phyloP scores from a whole-genome alignment of 2,888 invertebrate species.

The Eretmocerus hayati region DNA sequence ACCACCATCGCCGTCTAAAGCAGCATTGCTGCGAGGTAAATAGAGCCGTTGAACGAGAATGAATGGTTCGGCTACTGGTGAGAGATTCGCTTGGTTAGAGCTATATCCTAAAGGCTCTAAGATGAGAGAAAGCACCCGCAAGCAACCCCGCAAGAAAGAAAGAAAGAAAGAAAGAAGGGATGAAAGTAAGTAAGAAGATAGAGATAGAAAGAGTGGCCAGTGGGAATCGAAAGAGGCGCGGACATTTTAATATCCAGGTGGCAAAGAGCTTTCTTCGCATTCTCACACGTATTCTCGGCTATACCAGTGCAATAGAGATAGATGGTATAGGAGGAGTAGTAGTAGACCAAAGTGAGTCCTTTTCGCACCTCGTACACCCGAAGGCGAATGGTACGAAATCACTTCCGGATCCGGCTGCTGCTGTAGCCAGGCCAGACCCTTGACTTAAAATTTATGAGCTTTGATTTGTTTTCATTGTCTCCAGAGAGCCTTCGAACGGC shows the following conservation, averaged over 20 bases:
- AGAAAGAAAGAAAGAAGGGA: too few relatives aligned
- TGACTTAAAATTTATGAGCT: constrained; percentile 13
- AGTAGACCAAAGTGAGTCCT: not conserved
- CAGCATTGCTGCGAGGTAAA: constrained; percentile 27
- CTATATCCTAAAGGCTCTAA: too few relatives aligned
- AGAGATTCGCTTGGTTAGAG: constrained; percentile 26
- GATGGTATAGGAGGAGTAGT: constrained; percentile 7
- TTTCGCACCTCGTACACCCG: not conserved
- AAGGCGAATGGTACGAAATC: constrained; percentile 29
- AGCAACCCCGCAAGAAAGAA: too few relatives aligned
- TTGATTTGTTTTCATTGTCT: constrained; percentile 1
- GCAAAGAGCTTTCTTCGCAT: too few relatives aligned
- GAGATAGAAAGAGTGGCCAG: not conserved
- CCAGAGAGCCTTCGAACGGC: too few relatives aligned
- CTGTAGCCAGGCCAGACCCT: not conserved
- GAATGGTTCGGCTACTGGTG: constrained; percentile 29
- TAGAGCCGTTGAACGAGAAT: constrained; percentile 44
- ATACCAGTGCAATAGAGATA: constrained; percentile 12
- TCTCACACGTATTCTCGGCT: too few relatives aligned
- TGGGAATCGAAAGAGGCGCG: not conserved
- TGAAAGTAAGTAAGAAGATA: too few relatives aligned
- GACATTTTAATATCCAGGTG: constrained; percentile 2
- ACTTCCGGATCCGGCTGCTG: constrained; percentile 32
- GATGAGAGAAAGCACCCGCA: too few relatives aligned
- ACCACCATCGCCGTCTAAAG: too few relatives aligned